Base-by-base conservation (phyloP, 2,797 vertebrate genomes). In the Cryptoblepharus egeriae region DNA sequence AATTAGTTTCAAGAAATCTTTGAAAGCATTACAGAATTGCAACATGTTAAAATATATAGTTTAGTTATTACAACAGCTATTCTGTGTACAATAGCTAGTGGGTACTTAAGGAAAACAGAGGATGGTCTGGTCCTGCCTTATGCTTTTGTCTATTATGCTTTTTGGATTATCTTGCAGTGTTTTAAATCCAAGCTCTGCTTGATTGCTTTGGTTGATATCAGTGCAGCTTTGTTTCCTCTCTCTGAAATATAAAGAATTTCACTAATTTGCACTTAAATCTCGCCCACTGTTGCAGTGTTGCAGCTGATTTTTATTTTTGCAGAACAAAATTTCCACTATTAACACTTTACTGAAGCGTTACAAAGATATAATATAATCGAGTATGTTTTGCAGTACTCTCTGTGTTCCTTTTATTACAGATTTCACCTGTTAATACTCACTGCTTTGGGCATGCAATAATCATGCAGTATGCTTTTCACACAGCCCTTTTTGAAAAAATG, bases 131-230 rank as follows among this genome's bases (percentile, higher is more conserved):
- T 90, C 88, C 88, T 88, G 91, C 79, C 37, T 74, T 76, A 79
- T 0, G 1, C 87, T 78, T 88, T 91, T 90, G 75, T 84, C 89
- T 67, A 65, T 91, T 93, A 49, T 92, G 92, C 88, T 92, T 93
- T 93, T 30, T 94, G 85, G 87, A 88, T 88, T 90, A 70, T 32
- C 85, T 90, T 91, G 92, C 90, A 89, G 88, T 94, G 92, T 93
- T 22, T 95, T 94, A 93, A 94, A 84, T 84, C 37, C 88, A 81
- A 91, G 77, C 81, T 93, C 92, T 73, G 81, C 57, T 0, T 77
- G 77, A 81, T 87, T 92, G 90, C 94, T 94, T 93, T 92, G 85
- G 85, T 91, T 49, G 89, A 89, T 88, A 67, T 81, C 87, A 89
- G 89, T 86, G 74, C 88, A 90, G 87, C 80, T 91, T 90, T 73